Base-by-base conservation (phyloP, 1,140 invertebrate genomes). In the Apis dorsata region DNA sequence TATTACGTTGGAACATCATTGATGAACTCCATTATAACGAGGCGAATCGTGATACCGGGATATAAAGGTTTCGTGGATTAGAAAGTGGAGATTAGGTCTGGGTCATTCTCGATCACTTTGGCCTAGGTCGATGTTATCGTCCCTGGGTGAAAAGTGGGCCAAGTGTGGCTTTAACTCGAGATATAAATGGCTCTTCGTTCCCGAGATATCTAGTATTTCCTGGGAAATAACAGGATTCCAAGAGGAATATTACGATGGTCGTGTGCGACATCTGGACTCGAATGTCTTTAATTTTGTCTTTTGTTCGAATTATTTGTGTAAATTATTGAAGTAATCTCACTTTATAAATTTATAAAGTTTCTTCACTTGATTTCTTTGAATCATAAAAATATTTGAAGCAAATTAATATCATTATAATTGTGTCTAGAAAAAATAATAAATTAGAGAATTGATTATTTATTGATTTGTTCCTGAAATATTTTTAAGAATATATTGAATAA, bases 91-190 rank as follows among this genome's bases (percentile, higher is more conserved):
- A 34, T 68, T 21, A 68, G 65, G 65, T 68, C 65, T 68, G 34
- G 65, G 65, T 44, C 5, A 44, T 68, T 68, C 4, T 68, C 65
- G 65, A 68, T 68, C 65, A 68, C 34, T 44, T 44, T 44, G 34
- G 10, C n/a, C 65, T 68, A 44, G 65, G 34, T 44, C 65, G 65
- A 68, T 68, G 65, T 68, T 68, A 68, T 68, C 65, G 65, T 44
- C 28, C 34, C 28, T 12, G n/a, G 60, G 15, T 19, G 63, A 68
- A 68, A 68, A 68, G 65, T 68, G 65, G 65, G 65, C 65, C 65
- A 68, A 68, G 65, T 68, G 65, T 68, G 19, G 65, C 65, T 68
- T 44, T 68, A 68, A 68, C 65, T 34, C 34, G 17, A 68, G 65
- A 21, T 68, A 44, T 68, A 68, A 68, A 68, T 68, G 19, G 34